These are phyloP conservation scores for Hyalella azteca DNA, from an alignment of 2,888 invertebrate species.

Conservation along the genomic window DNA sequence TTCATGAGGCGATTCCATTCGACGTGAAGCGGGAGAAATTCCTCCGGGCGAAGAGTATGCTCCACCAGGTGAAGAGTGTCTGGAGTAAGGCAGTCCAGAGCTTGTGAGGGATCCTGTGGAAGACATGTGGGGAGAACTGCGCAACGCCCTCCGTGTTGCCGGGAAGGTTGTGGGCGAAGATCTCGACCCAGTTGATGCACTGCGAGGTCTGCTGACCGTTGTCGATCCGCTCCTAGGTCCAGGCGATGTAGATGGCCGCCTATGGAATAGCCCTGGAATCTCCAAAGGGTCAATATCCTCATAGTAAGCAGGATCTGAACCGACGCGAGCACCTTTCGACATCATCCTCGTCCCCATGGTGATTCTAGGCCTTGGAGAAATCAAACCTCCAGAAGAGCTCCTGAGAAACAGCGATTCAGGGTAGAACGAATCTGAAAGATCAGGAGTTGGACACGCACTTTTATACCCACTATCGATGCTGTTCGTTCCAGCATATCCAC, in stretches of 20 bases:
- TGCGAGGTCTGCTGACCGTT: slow-evolving; percentile 48
- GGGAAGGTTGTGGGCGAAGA: slow-evolving; percentile 46
- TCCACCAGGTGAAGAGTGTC: slow-evolving; percentile 49
- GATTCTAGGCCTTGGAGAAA: slow-evolving; percentile 60
- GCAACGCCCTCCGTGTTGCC: slow-evolving; percentile 49
- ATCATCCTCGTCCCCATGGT: slow-evolving; percentile 62
- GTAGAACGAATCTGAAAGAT: slow-evolving; percentile 61
- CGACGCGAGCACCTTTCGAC: slow-evolving; percentile 53
- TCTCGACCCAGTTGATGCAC: slow-evolving; percentile 56
- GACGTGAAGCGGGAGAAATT: slow-evolving; percentile 46
- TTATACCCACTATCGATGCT: slow-evolving; percentile 63
- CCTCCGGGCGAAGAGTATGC: slow-evolving; percentile 44
- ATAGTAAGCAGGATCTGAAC: slow-evolving; percentile 49
- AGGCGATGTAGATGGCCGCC: slow-evolving; percentile 50
- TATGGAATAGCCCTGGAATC: slow-evolving; percentile 42
- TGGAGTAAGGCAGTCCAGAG: slow-evolving; percentile 49
- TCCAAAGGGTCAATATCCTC: slow-evolving; percentile 48
- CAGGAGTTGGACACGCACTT: slow-evolving; percentile 63
- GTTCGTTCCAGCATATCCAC: slow-evolving; percentile 62
- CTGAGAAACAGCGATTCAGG: slow-evolving; percentile 59
- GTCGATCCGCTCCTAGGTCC: slow-evolving; percentile 34
- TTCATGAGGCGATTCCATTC: slow-evolving; percentile 42
- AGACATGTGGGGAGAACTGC: slow-evolving; percentile 47
- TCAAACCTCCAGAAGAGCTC: slow-evolving; percentile 59
- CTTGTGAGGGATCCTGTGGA: slow-evolving; percentile 53